Percentiles rank a stretch among this genome's conserved stretches.
phyloP scores from a whole-genome alignment of 2,888 invertebrate species.

The Polia nebulosa region DNA sequence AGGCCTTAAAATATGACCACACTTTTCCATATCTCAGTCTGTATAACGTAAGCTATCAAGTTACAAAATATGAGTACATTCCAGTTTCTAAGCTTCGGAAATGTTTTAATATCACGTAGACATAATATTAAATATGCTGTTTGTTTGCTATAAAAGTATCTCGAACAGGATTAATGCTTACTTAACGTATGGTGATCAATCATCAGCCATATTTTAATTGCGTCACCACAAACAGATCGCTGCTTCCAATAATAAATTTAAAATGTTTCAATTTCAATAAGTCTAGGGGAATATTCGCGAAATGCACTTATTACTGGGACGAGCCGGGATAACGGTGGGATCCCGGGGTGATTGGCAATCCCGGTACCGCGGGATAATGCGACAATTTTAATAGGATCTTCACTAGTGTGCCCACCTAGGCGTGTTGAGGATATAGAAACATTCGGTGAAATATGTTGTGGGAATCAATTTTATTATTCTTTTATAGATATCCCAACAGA shows the following conservation, averaged over 20 bases:
- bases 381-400: slow-evolving; percentile 76
- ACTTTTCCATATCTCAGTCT: too few relatives aligned
- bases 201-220: slow-evolving; percentile 40
- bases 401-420: slow-evolving; percentile 45
- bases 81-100: too few relatives aligned
- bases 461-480: neutral
- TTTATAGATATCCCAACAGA: too few relatives aligned
- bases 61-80: too few relatives aligned
- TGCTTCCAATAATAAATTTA: slow-evolving; percentile 47
- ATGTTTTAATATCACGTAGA: too few relatives aligned
- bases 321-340: slow-evolving; percentile 79
- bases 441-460: slow-evolving; percentile 2
- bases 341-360: slow-evolving; percentile 86
- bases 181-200: slow-evolving; percentile 29
- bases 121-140: too few relatives aligned
- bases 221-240: slow-evolving; percentile 38
- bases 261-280: slow-evolving; percentile 63
- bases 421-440: slow-evolving; percentile 47
- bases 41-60: too few relatives aligned
- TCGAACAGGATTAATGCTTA: neutral
- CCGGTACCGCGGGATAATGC: slow-evolving; percentile 78
- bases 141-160: too few relatives aligned
- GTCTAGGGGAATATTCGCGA: slow-evolving; percentile 67
- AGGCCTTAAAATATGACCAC: too few relatives aligned
- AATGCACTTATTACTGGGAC: slow-evolving; percentile 74